These are phyloP conservation scores for Zhuqinia jingwanae DNA, from an alignment of 2,888 invertebrate species.

Conservation along the genomic window DNA sequence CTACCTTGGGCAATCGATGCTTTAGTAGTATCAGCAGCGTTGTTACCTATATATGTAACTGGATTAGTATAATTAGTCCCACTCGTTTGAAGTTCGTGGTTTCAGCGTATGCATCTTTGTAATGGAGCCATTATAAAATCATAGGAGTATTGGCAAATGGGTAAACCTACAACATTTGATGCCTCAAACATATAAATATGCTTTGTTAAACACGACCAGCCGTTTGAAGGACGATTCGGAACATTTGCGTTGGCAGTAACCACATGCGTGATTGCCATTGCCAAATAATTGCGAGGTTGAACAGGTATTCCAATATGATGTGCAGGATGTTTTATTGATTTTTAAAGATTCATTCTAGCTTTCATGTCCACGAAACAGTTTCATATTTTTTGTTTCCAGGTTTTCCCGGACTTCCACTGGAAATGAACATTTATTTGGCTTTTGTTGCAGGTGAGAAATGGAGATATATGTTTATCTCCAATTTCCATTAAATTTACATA, in stretches of 20 bases:
- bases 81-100: not conserved
- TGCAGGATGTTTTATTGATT: not conserved
- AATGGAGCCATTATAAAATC: constrained; percentile 22
- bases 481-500: too few relatives aligned
- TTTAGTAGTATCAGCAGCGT: not conserved
- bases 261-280: constrained; percentile 5
- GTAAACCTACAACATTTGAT: not conserved
- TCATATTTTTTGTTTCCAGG: too few relatives aligned
- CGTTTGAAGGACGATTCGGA: not conserved
- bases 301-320: constrained; percentile 28
- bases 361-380: not conserved
- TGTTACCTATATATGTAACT: not conserved
- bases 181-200: not conserved
- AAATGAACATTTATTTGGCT: too few relatives aligned
- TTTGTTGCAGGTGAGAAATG: too few relatives aligned
- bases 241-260: not conserved
- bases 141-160: not conserved
- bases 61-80: not conserved
- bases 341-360: not conserved
- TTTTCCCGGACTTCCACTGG: too few relatives aligned
- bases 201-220: not conserved
- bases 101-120: not conserved
- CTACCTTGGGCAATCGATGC: too few relatives aligned
- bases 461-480: too few relatives aligned
- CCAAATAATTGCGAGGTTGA: constrained; percentile 12